Percentiles rank a stretch among this genome's conserved stretches.
Evolutionary conservation across 2,888 invertebrate species (phyloP).

Genomic region (Pseudococcus longispinus): DNA sequence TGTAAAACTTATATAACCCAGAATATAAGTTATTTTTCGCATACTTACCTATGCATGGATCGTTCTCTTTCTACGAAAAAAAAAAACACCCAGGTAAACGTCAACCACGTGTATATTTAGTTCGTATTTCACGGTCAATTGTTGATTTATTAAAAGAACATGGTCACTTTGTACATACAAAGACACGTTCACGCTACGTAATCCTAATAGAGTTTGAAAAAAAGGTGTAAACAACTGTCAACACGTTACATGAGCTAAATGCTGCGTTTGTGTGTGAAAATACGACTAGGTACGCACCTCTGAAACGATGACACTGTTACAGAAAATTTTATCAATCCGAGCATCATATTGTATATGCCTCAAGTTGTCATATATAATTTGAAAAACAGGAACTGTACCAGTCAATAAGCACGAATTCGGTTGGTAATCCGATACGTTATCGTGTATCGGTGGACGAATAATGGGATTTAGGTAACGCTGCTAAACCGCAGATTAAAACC

Average conservation of each 20-base stretch:
- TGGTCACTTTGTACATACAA: not conserved
- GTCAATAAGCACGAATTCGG: constrained; percentile 29
- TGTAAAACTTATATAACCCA: not conserved
- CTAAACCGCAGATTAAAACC: constrained; percentile 34
- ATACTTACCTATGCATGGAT: no score
- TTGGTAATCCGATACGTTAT: constrained; percentile 48
- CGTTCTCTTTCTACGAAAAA: not conserved
- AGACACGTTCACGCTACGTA: constrained; percentile 20
- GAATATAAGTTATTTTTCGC: not conserved
- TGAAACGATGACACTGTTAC: not conserved
- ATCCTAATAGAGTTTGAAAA: constrained; percentile 34
- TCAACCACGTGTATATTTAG: not conserved
- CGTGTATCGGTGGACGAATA: constrained; percentile 30
- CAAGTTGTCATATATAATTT: constrained; percentile 6
- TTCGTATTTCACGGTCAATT: constrained; percentile 21
- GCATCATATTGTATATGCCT: not conserved
- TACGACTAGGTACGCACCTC: no score
- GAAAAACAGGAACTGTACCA: constrained; percentile 10
- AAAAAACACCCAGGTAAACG: not conserved
- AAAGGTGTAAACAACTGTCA: constrained; percentile 45
- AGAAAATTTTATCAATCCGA: constrained; percentile 21
- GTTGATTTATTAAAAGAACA: not conserved
- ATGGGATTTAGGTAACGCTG: constrained; percentile 51
- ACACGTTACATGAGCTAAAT: constrained; percentile 15
- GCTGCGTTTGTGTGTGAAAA: not conserved